phyloP scores from a whole-genome alignment of 53 echinoderm and acorn worm species.

The Patiria pectinifera region DNA sequence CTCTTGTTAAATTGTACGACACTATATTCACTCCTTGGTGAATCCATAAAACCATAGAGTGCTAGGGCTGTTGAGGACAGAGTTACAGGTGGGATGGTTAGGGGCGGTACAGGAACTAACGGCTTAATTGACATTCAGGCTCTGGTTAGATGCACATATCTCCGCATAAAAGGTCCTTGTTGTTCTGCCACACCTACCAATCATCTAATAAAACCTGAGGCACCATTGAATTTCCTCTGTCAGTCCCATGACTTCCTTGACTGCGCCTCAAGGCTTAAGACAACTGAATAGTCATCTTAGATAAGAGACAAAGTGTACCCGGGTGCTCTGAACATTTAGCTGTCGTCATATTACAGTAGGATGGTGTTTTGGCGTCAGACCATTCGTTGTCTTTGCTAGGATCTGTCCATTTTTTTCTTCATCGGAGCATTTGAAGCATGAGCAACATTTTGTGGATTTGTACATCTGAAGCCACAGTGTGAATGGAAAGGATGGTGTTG shows the following conservation, averaged over 20 bases:
- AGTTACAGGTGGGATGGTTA: too few relatives aligned
- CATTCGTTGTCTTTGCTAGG: background rate
- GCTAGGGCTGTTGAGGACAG: too few relatives aligned
- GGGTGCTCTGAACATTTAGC: background rate
- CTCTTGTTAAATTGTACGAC: too few relatives aligned
- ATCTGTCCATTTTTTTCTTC: background rate
- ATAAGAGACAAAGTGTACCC: too few relatives aligned
- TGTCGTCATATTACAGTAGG: background rate
- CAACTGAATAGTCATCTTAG: background rate
- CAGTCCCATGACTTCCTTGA: constrained; percentile 15
- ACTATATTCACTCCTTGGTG: too few relatives aligned
- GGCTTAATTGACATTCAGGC: background rate
- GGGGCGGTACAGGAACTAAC: too few relatives aligned
- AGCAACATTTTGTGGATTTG: background rate
- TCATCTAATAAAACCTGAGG: constrained; percentile 19
- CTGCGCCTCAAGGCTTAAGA: background rate
- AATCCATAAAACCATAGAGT: too few relatives aligned
- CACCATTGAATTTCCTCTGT: constrained; percentile 23
- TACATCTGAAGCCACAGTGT: background rate
- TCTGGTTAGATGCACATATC: background rate
- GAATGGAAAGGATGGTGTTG: background rate
- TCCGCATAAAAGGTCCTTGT: background rate
- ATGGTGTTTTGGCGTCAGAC: background rate
- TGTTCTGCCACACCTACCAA: constrained; percentile 2
- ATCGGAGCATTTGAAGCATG: background rate